These are phyloP conservation scores for Thalassarche chlororhynchos DNA, from an alignment of 2,113 vertebrate species.

Conservation along the genomic window DNA sequence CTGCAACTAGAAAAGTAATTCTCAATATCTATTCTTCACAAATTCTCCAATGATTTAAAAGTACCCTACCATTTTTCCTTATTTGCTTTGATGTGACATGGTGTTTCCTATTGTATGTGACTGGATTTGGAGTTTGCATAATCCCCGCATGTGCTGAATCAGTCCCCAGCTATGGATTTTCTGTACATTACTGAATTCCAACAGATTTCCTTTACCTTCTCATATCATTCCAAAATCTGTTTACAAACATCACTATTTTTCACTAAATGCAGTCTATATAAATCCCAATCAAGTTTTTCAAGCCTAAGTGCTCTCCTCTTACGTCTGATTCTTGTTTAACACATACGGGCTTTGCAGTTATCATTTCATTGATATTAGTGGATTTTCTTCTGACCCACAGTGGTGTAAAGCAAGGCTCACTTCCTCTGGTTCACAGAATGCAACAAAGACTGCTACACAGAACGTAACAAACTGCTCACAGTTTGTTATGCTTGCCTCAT, in stretches of 20 bases:
- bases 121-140: background rate
- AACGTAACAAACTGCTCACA: background rate
- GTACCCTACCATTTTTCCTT: background rate
- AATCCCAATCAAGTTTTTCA: background rate
- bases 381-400: background rate
- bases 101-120: background rate
- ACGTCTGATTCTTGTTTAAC: background rate
- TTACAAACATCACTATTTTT: background rate
- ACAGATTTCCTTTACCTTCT: background rate
- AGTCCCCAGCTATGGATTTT: background rate
- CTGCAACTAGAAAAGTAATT: background rate
- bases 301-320: background rate
- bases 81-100: background rate
- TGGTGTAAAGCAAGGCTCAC: background rate
- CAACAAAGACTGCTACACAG: background rate
- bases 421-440: background rate
- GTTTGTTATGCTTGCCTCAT: background rate
- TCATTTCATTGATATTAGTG: background rate
- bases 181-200: background rate
- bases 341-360: background rate
- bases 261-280: background rate
- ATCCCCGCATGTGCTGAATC: background rate
- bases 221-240: background rate
- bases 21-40: background rate
- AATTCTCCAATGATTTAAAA: background rate